These are phyloP conservation scores for Origma solitaria DNA, from an alignment of 2,113 vertebrate species.

Conservation along the genomic window DNA sequence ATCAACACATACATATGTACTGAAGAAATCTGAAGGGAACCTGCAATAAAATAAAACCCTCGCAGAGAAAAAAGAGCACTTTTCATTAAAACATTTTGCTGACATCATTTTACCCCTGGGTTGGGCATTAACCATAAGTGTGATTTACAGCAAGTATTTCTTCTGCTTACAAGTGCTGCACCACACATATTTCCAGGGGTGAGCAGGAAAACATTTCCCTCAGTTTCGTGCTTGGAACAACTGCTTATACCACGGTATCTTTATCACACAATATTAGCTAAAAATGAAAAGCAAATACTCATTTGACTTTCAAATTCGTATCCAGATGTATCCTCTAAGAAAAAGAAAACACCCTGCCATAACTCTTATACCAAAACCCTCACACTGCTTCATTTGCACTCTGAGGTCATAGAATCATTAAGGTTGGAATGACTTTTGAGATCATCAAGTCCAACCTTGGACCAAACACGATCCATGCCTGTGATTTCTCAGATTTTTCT, in stretches of 20 bases:
- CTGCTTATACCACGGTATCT: background rate
- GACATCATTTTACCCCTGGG: constrained; percentile 17
- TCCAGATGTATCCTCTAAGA: background rate
- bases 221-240: background rate
- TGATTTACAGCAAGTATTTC: background rate
- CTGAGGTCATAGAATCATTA: background rate
- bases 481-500: background rate
- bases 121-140: background rate
- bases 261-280: background rate
- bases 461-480: background rate
- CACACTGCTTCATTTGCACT: background rate
- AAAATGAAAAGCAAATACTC: background rate
- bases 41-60: background rate
- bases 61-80: background rate
- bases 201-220: background rate
- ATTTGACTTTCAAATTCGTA: background rate
- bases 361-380: background rate
- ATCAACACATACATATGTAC: background rate
- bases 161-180: background rate
- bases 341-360: background rate
- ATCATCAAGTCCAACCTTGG: background rate
- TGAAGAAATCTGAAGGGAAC: constrained; percentile 14
- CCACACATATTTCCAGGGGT: background rate
- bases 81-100: constrained; percentile 37
- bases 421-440: background rate